Percentiles rank a stretch among this genome's conserved stretches.
phyloP scores from a whole-genome alignment of 2,113 vertebrate genomes.

The Tautogolabrus adspersus region DNA sequence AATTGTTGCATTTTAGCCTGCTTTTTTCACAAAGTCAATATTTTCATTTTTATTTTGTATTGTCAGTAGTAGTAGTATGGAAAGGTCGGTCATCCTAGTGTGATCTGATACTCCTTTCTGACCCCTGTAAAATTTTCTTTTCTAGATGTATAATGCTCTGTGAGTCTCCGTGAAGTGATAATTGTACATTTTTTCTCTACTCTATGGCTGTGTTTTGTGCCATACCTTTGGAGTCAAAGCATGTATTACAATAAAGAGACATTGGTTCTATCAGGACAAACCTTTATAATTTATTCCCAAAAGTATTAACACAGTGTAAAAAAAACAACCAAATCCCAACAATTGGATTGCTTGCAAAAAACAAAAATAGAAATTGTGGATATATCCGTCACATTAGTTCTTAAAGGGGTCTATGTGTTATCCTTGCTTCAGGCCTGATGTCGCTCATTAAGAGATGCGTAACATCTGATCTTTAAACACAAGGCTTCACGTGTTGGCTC shows the following conservation, averaged over 20 bases:
- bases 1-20: slow-evolving; percentile 94
- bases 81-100: slow-evolving; percentile 59
- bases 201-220: slow-evolving; percentile 96
- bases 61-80: slow-evolving; percentile 74
- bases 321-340: slow-evolving; percentile 3
- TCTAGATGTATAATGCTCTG: slow-evolving; percentile 81
- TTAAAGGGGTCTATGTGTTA: slow-evolving; percentile 61
- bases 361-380: slow-evolving; percentile 3
- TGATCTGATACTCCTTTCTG: slow-evolving; percentile 68
- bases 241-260: slow-evolving; percentile 96
- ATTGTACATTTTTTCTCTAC: slow-evolving; percentile 82
- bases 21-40: slow-evolving; percentile 55
- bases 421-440: slow-evolving; percentile 36
- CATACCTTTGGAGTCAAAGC: slow-evolving; percentile 89
- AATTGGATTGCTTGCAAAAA: neutral
- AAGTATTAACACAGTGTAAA: neutral
- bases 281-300: slow-evolving; percentile 71
- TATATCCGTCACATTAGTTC: slow-evolving; percentile 12
- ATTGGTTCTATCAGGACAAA: slow-evolving; percentile 81
- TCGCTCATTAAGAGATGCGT: neutral
- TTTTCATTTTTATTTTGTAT: slow-evolving; percentile 79
- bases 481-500: too few species aligned
- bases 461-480: too few species aligned
- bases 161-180: slow-evolving; percentile 82
- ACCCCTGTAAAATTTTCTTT: slow-evolving; percentile 77